Conservation (phyloP, 2,797 vertebrate species). For the Chaenodraco wilsoni region DNA sequence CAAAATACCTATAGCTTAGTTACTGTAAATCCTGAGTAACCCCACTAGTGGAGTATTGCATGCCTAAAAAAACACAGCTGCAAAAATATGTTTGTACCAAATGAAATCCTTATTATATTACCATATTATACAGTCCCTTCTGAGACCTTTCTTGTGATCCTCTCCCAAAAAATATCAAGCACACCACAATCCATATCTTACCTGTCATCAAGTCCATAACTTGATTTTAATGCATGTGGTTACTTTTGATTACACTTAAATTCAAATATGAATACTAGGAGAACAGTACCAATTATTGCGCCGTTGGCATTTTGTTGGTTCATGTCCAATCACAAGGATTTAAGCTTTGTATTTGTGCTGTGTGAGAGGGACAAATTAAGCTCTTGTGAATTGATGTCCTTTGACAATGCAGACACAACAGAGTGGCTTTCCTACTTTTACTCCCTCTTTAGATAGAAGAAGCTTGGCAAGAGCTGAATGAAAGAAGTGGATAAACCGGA, state of each 20-base stretch:
- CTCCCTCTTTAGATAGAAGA: background rate
- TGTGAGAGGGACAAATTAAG: background rate
- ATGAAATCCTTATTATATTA: background rate
- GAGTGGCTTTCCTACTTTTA: background rate
- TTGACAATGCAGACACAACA: slow-evolving; percentile 4
- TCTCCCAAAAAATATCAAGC: slow-evolving; percentile 9
- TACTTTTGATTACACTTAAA: background rate
- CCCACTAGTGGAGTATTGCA: background rate
- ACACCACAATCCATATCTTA: slow-evolving; percentile 13
- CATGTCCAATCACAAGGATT: background rate
- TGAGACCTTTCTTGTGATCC: background rate
- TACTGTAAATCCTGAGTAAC: background rate
- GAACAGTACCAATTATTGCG: background rate
- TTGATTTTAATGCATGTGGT: background rate
- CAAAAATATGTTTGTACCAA: background rate
- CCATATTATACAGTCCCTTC: slow-evolving; percentile 1
- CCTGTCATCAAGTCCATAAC: background rate
- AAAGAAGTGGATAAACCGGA: background rate
- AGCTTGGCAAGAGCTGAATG: slow-evolving; percentile 3
- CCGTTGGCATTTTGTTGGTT: slow-evolving; percentile 8
- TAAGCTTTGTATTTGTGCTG: background rate
- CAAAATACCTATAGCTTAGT: slow-evolving; percentile 7
- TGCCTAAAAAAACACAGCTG: slow-evolving; percentile 3
- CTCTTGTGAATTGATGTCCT: background rate
- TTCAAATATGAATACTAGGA: background rate